These are phyloP conservation scores for Oophaga sylvatica DNA, from an alignment of 2,797 vertebrate genomes.

Conservation along the genomic window DNA sequence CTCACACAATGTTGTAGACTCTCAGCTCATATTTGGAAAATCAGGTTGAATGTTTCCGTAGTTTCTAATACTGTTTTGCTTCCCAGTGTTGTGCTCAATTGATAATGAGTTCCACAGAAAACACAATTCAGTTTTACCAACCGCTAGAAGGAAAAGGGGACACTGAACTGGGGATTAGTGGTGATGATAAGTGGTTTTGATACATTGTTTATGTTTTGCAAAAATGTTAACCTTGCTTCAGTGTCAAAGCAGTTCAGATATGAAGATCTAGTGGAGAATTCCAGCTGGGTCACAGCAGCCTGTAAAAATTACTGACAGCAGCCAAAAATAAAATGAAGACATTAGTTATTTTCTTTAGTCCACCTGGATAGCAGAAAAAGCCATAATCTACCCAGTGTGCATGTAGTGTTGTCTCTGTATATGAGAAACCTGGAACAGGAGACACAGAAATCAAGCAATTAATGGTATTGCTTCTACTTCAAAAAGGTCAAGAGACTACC, in stretches of 20 bases:
- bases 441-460: background rate
- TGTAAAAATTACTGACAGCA: slow-evolving; percentile 17
- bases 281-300: background rate
- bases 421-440: background rate
- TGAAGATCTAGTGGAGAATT: background rate
- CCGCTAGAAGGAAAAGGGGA: slow-evolving; percentile 7
- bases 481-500: background rate
- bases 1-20: background rate
- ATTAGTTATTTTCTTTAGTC: background rate
- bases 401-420: background rate
- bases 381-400: background rate
- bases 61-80: slow-evolving; percentile 22
- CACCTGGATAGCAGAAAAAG: background rate
- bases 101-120: slow-evolving; percentile 54
- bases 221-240: slow-evolving; percentile 27
- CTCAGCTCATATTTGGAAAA: slow-evolving; percentile 24
- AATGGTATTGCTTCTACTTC: background rate
- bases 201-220: slow-evolving; percentile 41
- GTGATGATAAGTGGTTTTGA: slow-evolving; percentile 48
- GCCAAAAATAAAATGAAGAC: slow-evolving; percentile 24
- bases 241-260: slow-evolving; percentile 10
- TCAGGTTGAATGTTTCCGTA: slow-evolving; percentile 21
- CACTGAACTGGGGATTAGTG: slow-evolving; percentile 24
- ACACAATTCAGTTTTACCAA: slow-evolving; percentile 46
- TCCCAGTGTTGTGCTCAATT: slow-evolving; percentile 18